A percentile compares a stretch with the other conserved stretches of the same genome.
These are phyloP conservation scores for Micrasema minimum DNA, from an alignment of 1,140 invertebrate genomes.

Conservation along the genomic window DNA sequence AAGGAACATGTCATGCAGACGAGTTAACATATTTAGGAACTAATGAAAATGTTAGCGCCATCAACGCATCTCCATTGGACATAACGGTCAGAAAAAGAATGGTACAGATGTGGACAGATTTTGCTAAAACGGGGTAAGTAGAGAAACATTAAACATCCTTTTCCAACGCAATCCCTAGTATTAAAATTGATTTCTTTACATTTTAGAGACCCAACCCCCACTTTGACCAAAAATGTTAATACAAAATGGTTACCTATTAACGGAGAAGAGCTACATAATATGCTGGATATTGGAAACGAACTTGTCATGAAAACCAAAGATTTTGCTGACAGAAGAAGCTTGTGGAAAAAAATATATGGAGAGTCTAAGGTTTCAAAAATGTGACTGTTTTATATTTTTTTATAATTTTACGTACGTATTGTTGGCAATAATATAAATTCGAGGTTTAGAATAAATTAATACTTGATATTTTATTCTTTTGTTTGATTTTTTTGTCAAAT, in stretches of 20 bases:
- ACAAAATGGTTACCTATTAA: conserved; percentile 39
- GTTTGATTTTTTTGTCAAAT: too few species aligned
- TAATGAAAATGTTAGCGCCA: conserved; percentile 53
- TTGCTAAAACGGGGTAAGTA: conserved; percentile 65
- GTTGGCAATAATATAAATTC: too few species aligned
- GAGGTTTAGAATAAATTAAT: too few species aligned
- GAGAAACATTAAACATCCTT: background rate
- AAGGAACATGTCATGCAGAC: conserved; percentile 63
- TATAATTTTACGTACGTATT: too few species aligned
- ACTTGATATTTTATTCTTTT: too few species aligned
- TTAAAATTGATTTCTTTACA: background rate
- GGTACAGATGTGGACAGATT: conserved; percentile 66
- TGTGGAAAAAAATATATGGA: conserved; percentile 43
- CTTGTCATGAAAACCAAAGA: conserved; percentile 15
- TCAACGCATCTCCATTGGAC: conserved; percentile 55
- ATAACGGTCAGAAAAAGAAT: conserved; percentile 59
- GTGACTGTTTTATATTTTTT: too few species aligned
- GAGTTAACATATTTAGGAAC: conserved; percentile 61
- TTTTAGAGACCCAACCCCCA: conserved; percentile 46
- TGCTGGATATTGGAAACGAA: conserved; percentile 36
- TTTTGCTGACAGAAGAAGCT: conserved; percentile 27
- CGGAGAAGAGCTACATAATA: conserved; percentile 4
- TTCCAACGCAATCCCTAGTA: background rate
- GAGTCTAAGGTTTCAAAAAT: too few species aligned
- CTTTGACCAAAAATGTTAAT: conserved; percentile 18